Conservation (phyloP, 2,888 invertebrate species). For the Dasypogon diadema region DNA sequence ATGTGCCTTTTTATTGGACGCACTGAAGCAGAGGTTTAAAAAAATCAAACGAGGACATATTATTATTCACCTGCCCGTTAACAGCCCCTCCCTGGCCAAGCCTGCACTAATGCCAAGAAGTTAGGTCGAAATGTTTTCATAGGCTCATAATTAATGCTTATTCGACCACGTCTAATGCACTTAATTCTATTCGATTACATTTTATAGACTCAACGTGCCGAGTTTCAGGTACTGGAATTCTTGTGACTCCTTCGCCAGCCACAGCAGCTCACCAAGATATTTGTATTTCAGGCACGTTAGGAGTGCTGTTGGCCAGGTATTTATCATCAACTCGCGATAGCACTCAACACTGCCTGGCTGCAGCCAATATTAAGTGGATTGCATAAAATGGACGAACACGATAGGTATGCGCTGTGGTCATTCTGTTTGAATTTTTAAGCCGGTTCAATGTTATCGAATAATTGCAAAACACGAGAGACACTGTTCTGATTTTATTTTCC, state of each 20-base stretch:
- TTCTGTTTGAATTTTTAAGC: not conserved
- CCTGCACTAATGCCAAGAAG: not conserved
- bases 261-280: not conserved
- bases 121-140: not conserved
- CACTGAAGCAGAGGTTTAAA: not conserved
- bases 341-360: not conserved
- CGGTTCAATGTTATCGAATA: constrained; percentile 8
- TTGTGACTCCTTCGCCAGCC: not conserved
- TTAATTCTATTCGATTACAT: not conserved
- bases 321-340: not conserved
- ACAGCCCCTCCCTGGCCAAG: not conserved
- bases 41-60: not conserved
- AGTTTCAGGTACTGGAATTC: not conserved
- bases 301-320: not conserved
- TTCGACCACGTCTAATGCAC: not conserved
- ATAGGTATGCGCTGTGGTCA: not conserved
- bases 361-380: not conserved
- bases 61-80: not conserved
- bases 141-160: not conserved
- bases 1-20: not conserved
- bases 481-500: not conserved
- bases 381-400: not conserved
- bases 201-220: not conserved
- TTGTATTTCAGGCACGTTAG: not conserved
- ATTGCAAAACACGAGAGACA: not conserved